Evolutionary conservation across 1,140 invertebrate genomes (phyloP), one percentile per base, ranked within the genome.

Genomic region (Drosophila mayri): DNA sequence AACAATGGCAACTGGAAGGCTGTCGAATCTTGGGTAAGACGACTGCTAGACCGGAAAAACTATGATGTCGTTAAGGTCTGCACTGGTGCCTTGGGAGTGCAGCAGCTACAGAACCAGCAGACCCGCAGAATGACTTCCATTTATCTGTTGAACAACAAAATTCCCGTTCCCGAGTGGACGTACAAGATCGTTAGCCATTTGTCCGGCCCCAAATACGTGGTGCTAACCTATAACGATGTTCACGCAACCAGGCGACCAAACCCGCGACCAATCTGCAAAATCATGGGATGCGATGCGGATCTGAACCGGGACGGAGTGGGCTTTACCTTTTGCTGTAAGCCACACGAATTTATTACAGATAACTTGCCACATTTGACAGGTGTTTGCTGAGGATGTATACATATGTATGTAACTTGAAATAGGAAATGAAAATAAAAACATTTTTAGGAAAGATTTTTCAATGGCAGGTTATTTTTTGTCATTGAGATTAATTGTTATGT

Each of bases 1-100:
- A 83, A 83, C 58, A 71, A 63, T 10, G 50, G 75, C 64, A 84
- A 84, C 22, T 83, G 80, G 80, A 83, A 79, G 12, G 41, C 30
- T 8, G 52, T 83, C 5, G 80, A 84, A 18, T 40, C 9, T 11
- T 85, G 59, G 58, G 30, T 79, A 4, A 67, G 60, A 2, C 46
- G 49, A 6, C 37, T 61, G 14, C 8, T 76, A 0, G n/a, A 41
- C 11, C 5, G n/a, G 1, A 40, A 41, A 41, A 43, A 28, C 30
- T 59, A 32, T 30, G 30, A 61, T 22, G 22, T n/a, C 1, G 4
- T 81, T 0, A 70, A 73, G 3, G 44, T 81, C 10, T 81, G 79
- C 37, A 81, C 67, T 0, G 79, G 79, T 4, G 58, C n/a, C 6
- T 7, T 81, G 3, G 46, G 11, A 6, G 79, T 81, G 3, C 44